These are phyloP conservation scores for Drosophila ambigua DNA, from an alignment of 1,140 invertebrate genomes.

Conservation along the genomic window DNA sequence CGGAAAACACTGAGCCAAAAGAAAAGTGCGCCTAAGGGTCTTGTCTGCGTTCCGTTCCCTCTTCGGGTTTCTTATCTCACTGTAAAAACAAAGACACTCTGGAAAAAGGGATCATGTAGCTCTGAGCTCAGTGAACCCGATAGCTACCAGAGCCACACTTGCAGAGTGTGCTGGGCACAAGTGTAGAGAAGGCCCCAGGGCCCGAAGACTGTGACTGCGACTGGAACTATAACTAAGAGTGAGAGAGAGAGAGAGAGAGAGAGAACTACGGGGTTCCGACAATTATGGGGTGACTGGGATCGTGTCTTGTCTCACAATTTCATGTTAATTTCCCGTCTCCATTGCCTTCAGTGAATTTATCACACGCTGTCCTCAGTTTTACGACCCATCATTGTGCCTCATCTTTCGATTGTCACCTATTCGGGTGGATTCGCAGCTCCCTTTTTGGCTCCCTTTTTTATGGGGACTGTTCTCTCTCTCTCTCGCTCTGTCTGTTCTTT, in stretches of 20 bases:
- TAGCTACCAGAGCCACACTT: constrained; percentile 57
- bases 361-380: constrained; percentile 64
- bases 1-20: constrained; percentile 42
- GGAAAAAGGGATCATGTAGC: constrained; percentile 68
- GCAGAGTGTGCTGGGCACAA: constrained; percentile 80
- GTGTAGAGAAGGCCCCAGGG: constrained; percentile 32
- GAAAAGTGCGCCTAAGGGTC: constrained; percentile 28
- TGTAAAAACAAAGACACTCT: constrained; percentile 70
- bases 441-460: constrained; percentile 47
- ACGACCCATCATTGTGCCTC: constrained; percentile 55
- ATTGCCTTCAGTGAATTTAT: constrained; percentile 56
- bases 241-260: constrained; percentile 3
- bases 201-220: background rate
- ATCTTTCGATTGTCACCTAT: constrained; percentile 66
- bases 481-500: constrained; percentile 14
- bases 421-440: constrained; percentile 33
- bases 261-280: constrained; percentile 19
- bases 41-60: background rate
- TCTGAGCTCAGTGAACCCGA: constrained; percentile 63
- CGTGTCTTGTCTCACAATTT: constrained; percentile 56
- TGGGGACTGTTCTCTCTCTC: constrained; percentile 20
- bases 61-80: constrained; percentile 57
- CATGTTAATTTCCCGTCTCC: constrained; percentile 69
- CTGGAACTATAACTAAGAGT: background rate
- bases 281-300: constrained; percentile 48